Evolutionary conservation across 2,113 vertebrate species (phyloP).

Genomic region (Ophiodon elongatus): DNA sequence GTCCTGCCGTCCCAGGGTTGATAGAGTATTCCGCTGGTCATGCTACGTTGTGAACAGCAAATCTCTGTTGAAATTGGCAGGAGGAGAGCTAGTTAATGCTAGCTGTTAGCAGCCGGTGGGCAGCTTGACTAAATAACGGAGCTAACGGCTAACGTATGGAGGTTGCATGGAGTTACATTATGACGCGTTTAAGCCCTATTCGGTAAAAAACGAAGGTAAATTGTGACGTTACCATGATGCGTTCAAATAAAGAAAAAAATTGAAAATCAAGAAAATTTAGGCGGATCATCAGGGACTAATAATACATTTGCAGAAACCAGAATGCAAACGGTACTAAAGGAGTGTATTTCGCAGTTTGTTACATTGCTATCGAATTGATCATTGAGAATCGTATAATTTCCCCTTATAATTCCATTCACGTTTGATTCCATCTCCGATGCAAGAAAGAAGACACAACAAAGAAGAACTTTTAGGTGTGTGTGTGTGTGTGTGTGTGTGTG

Average conservation of each 20-base stretch:
- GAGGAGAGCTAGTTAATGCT: neutral
- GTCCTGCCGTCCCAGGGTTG: neutral
- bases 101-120: neutral
- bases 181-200: neutral
- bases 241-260: neutral
- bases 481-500: conserved; percentile 7
- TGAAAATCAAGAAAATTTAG: too few species aligned
- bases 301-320: neutral
- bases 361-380: neutral
- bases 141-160: neutral
- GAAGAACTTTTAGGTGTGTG: neutral
- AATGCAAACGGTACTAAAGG: neutral
- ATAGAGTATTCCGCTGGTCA: neutral
- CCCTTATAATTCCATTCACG: neutral
- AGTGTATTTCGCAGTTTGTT: too few species aligned
- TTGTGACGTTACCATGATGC: neutral
- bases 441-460: neutral
- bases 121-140: neutral
- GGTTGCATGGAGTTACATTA: neutral
- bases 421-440: neutral
- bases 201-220: neutral
- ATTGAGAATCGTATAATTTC: too few species aligned
- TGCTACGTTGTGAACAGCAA: neutral
- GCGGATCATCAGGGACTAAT: neutral
- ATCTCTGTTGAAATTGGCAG: neutral